Percentiles rank a stretch among this genome's conserved stretches.
These are phyloP conservation scores for Cremastobaeus sp. DNA, from an alignment of 2,888 invertebrate genomes.

Conservation along the genomic window DNA sequence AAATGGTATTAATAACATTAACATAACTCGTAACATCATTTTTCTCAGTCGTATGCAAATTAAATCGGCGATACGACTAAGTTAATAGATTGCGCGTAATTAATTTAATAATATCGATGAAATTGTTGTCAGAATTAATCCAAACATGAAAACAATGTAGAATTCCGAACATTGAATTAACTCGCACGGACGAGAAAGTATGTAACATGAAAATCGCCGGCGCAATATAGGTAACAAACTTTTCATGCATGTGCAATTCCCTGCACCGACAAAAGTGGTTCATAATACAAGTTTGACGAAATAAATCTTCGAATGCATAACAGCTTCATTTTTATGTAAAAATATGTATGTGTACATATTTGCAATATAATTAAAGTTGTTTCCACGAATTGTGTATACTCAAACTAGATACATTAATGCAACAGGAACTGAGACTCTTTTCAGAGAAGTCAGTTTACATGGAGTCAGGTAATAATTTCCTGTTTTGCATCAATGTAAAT, in stretches of 20 bases:
- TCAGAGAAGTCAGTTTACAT: constrained; percentile 39
- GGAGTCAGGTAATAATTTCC: constrained; percentile 37
- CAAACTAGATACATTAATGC: constrained; percentile 35
- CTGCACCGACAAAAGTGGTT: constrained; percentile 1
- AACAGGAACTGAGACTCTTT: constrained; percentile 38
- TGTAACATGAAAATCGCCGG: no score
- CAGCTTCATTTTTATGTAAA: constrained; percentile 13
- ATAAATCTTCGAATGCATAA: constrained; percentile 23
- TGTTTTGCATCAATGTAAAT: constrained; percentile 45
- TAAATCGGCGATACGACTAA: no score
- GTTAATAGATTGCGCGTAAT: no score
- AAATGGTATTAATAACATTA: not conserved
- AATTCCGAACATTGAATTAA: no score
- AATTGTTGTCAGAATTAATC: no score
- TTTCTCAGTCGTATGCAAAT: not conserved
- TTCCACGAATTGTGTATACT: constrained; percentile 38
- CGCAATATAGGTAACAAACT: no score
- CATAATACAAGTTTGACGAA: not conserved
- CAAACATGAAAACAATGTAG: no score
- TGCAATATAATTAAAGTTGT: constrained; percentile 30
- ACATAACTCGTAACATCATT: not conserved
- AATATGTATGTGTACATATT: constrained; percentile 19
- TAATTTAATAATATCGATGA: no score
- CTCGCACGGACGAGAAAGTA: no score
- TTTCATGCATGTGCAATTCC: no score